These are phyloP conservation scores for Petrocephalus schoutedeni DNA, from an alignment of 2,797 vertebrate genomes.

Conservation along the genomic window DNA sequence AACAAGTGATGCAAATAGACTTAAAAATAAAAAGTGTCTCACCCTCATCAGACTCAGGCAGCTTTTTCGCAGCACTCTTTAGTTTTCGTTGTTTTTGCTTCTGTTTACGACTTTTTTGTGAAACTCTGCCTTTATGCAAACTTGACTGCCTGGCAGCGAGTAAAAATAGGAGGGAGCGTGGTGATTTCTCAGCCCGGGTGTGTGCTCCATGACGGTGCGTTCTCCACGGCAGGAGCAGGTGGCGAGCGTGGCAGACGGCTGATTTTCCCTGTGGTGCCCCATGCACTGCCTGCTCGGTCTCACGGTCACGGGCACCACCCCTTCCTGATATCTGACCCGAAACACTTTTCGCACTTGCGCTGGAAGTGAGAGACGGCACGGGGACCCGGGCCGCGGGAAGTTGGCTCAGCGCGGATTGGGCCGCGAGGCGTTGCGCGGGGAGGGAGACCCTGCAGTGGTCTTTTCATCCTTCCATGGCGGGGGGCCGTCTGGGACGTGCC, in stretches of 20 bases:
- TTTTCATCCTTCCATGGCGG: neutral
- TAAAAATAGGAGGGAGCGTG: neutral
- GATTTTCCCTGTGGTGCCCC: neutral
- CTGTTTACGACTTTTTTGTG: neutral
- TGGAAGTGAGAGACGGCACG: neutral
- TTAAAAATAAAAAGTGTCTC: neutral
- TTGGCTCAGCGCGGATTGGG: conserved; percentile 51
- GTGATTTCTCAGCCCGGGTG: neutral
- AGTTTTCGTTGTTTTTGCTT: neutral
- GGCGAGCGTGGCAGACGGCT: neutral
- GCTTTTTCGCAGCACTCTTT: neutral
- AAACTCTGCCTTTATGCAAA: neutral
- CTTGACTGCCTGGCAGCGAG: neutral
- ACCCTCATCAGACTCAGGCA: neutral
- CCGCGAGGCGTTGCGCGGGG: conserved; percentile 22
- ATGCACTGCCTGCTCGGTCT: neutral
- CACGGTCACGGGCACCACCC: neutral
- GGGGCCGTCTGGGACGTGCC: neutral
- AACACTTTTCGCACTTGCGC: conserved; percentile 33
- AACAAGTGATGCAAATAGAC: neutral
- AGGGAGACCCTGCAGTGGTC: neutral
- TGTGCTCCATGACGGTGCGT: neutral
- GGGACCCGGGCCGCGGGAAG: conserved; percentile 33
- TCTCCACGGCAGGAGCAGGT: neutral
- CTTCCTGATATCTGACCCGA: conserved; percentile 42